phyloP scores from a whole-genome alignment of 2,888 invertebrate species.

The Heliconius charithonia region DNA sequence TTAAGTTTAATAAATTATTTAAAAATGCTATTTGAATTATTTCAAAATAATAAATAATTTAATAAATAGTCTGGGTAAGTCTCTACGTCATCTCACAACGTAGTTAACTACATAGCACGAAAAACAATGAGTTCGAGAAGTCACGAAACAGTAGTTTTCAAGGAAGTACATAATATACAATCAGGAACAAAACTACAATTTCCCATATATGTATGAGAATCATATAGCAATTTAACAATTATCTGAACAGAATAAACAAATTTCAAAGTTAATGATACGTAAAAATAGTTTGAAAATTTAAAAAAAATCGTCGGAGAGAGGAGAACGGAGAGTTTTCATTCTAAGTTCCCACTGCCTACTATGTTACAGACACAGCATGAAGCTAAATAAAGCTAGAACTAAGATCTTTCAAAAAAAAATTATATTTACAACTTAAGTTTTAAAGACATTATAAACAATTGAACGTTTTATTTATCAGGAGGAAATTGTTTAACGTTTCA shows the following conservation, averaged over 20 bases:
- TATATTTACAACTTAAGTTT: neutral
- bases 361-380: too few relatives aligned
- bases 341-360: too few relatives aligned
- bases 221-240: neutral
- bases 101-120: neutral
- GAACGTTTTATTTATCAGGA: conserved; percentile 51
- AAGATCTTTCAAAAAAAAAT: neutral
- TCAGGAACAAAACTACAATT: too few relatives aligned
- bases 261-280: too few relatives aligned
- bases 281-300: too few relatives aligned
- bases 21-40: neutral
- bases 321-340: too few relatives aligned
- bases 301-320: too few relatives aligned
- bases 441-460: conserved; percentile 27
- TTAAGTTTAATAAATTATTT: neutral
- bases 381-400: too few relatives aligned
- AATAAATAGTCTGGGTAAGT: neutral
- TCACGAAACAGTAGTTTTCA: neutral
- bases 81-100: neutral
- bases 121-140: neutral
- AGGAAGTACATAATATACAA: too few relatives aligned
- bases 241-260: neutral
- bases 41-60: neutral
- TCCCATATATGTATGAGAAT: too few relatives aligned
- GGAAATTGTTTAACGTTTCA: conserved; percentile 38